These are phyloP conservation scores for Chymomyza amoena DNA, from an alignment of 2,888 invertebrate species.

Conservation along the genomic window DNA sequence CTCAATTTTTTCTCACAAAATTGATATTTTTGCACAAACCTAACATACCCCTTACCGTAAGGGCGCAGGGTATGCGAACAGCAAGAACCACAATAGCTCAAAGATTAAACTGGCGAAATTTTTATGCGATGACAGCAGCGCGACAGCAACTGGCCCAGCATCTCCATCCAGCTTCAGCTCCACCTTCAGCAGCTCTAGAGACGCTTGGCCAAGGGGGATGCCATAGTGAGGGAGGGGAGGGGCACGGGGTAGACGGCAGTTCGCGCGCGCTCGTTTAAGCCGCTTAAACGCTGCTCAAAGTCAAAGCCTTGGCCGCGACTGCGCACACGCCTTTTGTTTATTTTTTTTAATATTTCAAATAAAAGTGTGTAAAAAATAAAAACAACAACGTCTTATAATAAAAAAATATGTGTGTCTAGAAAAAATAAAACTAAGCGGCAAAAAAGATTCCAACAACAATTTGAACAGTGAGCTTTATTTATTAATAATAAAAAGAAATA, in stretches of 20 bases:
- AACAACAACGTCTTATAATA: neutral
- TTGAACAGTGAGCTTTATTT: slow-evolving; percentile 54
- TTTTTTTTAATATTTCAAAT: slow-evolving; percentile 24
- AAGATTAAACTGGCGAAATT: slow-evolving; percentile 55
- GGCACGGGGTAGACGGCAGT: slow-evolving; percentile 1
- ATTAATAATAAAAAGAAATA: slow-evolving; percentile 66
- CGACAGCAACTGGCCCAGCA: slow-evolving; percentile 15
- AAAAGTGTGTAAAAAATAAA: neutral
- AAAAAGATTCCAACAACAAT: slow-evolving; percentile 27
- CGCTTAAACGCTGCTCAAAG: slow-evolving; percentile 68
- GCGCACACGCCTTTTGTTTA: slow-evolving; percentile 72
- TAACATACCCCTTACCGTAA: too few species aligned
- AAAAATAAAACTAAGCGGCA: slow-evolving; percentile 29
- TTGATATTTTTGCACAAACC: too few species aligned
- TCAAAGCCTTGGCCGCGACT: slow-evolving; percentile 66
- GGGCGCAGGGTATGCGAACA: neutral
- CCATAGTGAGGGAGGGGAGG: neutral
- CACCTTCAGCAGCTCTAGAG: slow-evolving; percentile 7
- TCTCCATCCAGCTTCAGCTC: neutral
- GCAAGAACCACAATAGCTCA: slow-evolving; percentile 28
- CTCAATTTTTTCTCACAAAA: too few species aligned
- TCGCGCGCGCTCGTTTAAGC: slow-evolving; percentile 42
- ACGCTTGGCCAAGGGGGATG: neutral
- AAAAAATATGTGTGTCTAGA: neutral
- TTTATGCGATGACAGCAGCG: slow-evolving; percentile 70